Conservation (phyloP, 2,888 invertebrate species). For the Brachyptera putata region DNA sequence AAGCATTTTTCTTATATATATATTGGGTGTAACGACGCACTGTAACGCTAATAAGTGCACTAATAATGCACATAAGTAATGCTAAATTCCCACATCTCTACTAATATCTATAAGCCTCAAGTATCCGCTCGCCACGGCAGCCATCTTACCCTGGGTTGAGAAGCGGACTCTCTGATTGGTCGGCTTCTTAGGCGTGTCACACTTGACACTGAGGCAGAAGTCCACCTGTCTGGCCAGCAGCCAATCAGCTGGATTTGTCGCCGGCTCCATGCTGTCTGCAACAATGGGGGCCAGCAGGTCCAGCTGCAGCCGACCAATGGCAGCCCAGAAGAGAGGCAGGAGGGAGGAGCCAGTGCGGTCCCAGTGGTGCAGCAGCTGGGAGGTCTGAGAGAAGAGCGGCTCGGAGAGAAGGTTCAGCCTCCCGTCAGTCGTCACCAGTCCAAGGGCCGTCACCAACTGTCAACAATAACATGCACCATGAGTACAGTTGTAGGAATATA, state of each 20-base stretch:
- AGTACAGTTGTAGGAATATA: too few relatives aligned
- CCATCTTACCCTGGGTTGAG: not conserved
- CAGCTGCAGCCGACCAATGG: not conserved
- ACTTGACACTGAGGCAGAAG: constrained; percentile 26
- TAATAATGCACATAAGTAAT: too few relatives aligned
- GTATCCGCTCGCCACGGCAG: too few relatives aligned
- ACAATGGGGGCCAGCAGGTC: not conserved
- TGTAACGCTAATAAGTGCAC: too few relatives aligned
- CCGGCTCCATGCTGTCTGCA: too few relatives aligned
- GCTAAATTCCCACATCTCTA: too few relatives aligned
- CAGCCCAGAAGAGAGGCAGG: constrained; percentile 44
- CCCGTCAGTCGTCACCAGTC: constrained; percentile 44
- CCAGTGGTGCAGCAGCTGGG: constrained; percentile 52
- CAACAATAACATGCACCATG: constrained; percentile 35
- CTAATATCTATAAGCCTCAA: too few relatives aligned
- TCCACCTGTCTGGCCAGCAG: constrained; percentile 24
- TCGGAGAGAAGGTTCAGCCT: constrained; percentile 50
- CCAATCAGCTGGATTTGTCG: constrained; percentile 2
- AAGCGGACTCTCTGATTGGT: not conserved
- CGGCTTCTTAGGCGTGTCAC: constrained; percentile 1
- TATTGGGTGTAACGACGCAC: too few relatives aligned
- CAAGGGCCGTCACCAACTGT: constrained; percentile 48
- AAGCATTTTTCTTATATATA: too few relatives aligned
- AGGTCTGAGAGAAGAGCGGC: constrained; percentile 29
- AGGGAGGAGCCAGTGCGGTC: constrained; percentile 36